Percentiles rank a stretch among this genome's conserved stretches.
These are phyloP conservation scores for Campylorhamphus procurvoides DNA, from an alignment of 2,113 vertebrate species.

Conservation along the genomic window DNA sequence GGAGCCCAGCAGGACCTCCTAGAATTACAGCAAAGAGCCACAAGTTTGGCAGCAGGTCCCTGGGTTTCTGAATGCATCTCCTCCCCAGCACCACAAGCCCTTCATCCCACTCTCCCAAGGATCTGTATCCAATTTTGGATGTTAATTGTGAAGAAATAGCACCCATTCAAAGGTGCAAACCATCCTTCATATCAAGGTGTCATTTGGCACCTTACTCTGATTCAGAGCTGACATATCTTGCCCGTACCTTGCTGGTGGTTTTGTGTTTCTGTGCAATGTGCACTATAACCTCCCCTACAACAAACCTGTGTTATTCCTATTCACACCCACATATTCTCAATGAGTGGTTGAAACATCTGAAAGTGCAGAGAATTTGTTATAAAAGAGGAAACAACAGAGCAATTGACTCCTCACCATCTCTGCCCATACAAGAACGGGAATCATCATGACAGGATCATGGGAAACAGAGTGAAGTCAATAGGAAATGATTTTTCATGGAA, in stretches of 20 bases:
- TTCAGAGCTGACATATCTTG: neutral
- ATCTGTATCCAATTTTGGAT: neutral
- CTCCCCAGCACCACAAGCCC: accelerated
- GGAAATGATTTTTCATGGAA: neutral
- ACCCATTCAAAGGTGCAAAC: neutral
- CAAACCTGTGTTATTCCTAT: neutral
- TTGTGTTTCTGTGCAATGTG: neutral
- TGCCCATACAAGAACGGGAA: neutral
- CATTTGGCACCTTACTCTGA: neutral
- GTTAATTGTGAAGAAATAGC: neutral
- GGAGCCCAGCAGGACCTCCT: neutral
- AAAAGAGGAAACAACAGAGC: neutral
- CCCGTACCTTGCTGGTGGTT: neutral
- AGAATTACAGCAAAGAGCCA: neutral
- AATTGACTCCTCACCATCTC: neutral
- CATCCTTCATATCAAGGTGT: accelerated
- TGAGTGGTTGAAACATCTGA: neutral
- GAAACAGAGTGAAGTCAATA: neutral
- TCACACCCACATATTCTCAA: neutral
- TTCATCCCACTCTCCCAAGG: neutral
- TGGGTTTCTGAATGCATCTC: neutral
- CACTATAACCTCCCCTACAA: neutral
- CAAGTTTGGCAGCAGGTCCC: neutral
- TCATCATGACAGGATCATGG: neutral
- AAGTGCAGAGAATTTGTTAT: neutral